Conservation (phyloP, 2,797 vertebrate genomes). For the Pseudochirops corinnae region DNA sequence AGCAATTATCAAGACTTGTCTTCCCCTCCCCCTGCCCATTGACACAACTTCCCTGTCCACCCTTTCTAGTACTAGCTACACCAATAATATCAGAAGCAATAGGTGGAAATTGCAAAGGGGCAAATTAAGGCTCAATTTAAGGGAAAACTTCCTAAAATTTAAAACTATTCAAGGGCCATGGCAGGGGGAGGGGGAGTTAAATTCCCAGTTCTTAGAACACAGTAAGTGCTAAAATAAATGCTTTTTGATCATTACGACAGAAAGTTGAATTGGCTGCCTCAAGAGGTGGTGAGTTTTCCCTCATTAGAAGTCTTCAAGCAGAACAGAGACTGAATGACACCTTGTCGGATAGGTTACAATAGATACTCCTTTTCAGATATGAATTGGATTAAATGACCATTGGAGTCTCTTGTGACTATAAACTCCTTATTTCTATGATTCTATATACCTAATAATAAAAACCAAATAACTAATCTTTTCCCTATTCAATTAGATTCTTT, state of each 20-base stretch:
- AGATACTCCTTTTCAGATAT: neutral
- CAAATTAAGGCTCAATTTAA: neutral
- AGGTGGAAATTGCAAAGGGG: neutral
- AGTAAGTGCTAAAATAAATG: neutral
- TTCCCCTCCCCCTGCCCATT: neutral
- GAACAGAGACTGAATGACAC: neutral
- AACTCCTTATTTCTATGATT: neutral
- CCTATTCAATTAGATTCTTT: neutral
- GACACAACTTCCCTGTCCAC: neutral
- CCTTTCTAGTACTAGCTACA: neutral
- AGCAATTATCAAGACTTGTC: neutral
- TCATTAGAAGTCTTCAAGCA: neutral
- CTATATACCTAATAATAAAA: neutral
- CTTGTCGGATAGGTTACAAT: neutral
- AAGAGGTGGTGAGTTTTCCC: neutral
- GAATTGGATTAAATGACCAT: neutral
- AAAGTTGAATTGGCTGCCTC: neutral
- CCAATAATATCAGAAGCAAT: neutral
- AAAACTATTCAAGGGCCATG: neutral
- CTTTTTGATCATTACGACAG: neutral
- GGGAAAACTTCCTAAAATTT: neutral
- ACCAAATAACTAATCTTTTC: neutral
- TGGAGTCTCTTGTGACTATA: neutral
- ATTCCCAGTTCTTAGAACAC: neutral
- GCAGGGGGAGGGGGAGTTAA: neutral